Conservation (phyloP, 2,797 vertebrate species). For the Sebastiscus tertius region DNA sequence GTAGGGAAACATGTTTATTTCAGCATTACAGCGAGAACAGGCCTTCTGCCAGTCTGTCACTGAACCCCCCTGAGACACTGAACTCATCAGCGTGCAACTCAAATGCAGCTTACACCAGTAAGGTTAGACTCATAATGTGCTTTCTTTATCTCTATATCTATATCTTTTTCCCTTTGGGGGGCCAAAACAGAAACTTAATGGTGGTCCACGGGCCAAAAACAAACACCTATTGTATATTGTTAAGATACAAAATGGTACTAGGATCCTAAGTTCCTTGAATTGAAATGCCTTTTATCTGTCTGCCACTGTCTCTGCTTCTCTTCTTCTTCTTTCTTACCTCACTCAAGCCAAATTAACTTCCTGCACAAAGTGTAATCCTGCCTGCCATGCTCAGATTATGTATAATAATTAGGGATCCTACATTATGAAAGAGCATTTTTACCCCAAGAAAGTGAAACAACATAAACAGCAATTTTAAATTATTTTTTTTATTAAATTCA, state of each 20-base stretch:
- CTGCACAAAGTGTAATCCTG: too few relatives aligned
- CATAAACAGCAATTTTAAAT: too few relatives aligned
- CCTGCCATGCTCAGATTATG: too few relatives aligned
- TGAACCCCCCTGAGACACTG: constrained; percentile 18
- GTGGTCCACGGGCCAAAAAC: neutral
- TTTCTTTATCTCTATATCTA: constrained; percentile 5
- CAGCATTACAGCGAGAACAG: constrained; percentile 17
- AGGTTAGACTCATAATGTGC: constrained; percentile 13
- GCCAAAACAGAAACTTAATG: neutral
- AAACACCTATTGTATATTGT: too few relatives aligned
- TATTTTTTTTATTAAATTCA: too few relatives aligned
- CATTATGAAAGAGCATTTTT: too few relatives aligned
- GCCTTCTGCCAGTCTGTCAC: constrained; percentile 30
- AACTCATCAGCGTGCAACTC: constrained; percentile 34
- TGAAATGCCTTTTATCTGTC: neutral
- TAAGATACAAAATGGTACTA: too few relatives aligned
- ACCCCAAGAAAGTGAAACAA: too few relatives aligned
- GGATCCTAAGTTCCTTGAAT: too few relatives aligned
- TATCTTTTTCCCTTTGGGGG: too few relatives aligned
- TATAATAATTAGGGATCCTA: too few relatives aligned
- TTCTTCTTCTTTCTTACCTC: too few relatives aligned
- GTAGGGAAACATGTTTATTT: constrained; percentile 51
- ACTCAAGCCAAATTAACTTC: accelerated
- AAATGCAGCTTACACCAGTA: neutral
- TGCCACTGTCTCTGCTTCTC: neutral